These are phyloP conservation scores for Stenodera caucasica DNA, from an alignment of 2,888 invertebrate species.

Conservation along the genomic window DNA sequence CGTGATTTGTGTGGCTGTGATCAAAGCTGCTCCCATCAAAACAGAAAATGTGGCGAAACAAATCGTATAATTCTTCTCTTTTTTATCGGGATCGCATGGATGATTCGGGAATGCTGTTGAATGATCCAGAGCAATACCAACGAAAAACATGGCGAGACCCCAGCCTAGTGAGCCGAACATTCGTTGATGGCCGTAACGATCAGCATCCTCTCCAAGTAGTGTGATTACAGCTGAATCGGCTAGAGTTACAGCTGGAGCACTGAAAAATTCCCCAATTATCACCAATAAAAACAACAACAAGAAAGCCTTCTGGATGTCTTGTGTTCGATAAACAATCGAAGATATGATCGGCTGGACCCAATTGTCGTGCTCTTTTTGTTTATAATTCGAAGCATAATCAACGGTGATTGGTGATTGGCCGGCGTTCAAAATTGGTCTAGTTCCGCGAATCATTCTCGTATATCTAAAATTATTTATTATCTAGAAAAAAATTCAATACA, in stretches of 20 bases:
- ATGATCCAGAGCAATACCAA: conserved; percentile 94
- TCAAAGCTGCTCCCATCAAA: conserved; percentile 92
- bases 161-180: conserved; percentile 93
- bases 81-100: conserved; percentile 84
- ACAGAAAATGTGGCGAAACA: conserved; percentile 98
- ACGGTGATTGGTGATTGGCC: conserved; percentile 77
- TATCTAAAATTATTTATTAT: conserved; percentile 33
- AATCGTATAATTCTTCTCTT: conserved; percentile 97
- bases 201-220: conserved; percentile 84
- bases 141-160: conserved; percentile 99
- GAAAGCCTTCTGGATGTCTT: conserved; percentile 94
- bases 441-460: conserved; percentile 54
- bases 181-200: conserved; percentile 92
- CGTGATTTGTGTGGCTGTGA: conserved; percentile 85
- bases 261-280: conserved; percentile 96
- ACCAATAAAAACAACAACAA: conserved; percentile 90
- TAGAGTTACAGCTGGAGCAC: conserved; percentile 92
- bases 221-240: conserved; percentile 92
- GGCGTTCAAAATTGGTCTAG: conserved; percentile 51
- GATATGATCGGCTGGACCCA: conserved; percentile 92
- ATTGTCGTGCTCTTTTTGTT: conserved; percentile 67
- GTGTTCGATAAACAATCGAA: conserved; percentile 85
- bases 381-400: conserved; percentile 74
- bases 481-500: background rate
- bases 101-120: conserved; percentile 94